Base-by-base conservation (phyloP, 2,888 invertebrate species). In the Euproctis similis region DNA sequence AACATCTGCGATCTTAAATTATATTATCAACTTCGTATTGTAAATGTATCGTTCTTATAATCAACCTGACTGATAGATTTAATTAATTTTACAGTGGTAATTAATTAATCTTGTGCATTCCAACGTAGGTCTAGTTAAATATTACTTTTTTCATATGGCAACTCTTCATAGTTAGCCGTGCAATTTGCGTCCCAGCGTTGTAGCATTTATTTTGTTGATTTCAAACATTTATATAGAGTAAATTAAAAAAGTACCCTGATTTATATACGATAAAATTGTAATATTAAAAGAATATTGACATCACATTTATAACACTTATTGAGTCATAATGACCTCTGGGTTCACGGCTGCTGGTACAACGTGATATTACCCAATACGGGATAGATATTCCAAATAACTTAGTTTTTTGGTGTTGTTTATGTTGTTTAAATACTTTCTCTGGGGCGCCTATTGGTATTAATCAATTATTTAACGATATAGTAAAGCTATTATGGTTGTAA, bases 261-360 rank as follows among this genome's bases (percentile, higher is more conserved):
- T 32, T 41, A 30, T 14, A 35, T 36, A 36, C 24, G 47, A 43
- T 39, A 36, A 8, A 37, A 45, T 38, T 53, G 41, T 20, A 45
- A 41, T 51, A 38, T 34, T 20, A 30, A 35, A 34, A 34, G 27
- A 30, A 38, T 41, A 45, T 32, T 31, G 12, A 17, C 24, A 42
- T 33, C 19, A 36, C 35, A 34, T 12, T 47, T 47, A 36, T 51
- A 34, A 51, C 46, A 48, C 38, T 39, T 49, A 62, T 65, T 63
- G 53, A 58, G 53, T 58, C 55, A 61, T 53, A 62, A 62, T 68
- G 72, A 73, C 70, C 73, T 63, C 50, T 50, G 65, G 66, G 73
- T 72, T 76, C 73, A 73, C 65, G 74, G 75, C 64, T 74, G 66
- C 67, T 61, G 56, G 69, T 64, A 67, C 67, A 69, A 68, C 61